A percentile compares a stretch with the other conserved stretches of the same genome.
Evolutionary conservation across 2,113 vertebrate genomes (phyloP).

Genomic region (Manacus vitellinus): DNA sequence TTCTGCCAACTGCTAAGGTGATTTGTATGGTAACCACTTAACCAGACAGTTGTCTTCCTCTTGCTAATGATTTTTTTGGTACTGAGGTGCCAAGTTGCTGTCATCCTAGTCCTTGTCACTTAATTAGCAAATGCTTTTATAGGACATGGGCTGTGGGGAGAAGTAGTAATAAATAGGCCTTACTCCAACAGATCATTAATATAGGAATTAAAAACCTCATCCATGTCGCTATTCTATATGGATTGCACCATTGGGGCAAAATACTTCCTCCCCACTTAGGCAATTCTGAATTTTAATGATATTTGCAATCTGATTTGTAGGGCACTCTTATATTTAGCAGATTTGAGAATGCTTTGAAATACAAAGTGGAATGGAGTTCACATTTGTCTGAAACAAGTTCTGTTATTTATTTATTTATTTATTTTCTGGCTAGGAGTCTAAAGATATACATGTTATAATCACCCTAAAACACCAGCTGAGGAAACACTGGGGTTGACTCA

Average conservation of each 20-base stretch:
- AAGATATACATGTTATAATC: background rate
- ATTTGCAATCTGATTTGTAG: background rate
- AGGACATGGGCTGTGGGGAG: background rate
- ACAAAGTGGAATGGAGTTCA: background rate
- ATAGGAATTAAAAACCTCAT: background rate
- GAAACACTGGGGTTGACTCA: background rate
- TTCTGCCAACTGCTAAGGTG: background rate
- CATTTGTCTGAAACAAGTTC: background rate
- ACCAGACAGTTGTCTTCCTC: background rate
- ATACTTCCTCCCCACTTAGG: background rate
- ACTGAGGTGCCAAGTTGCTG: background rate
- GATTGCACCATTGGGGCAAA: background rate
- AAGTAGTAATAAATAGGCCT: background rate
- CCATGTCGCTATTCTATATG: background rate
- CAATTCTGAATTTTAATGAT: background rate
- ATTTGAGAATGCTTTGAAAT: background rate
- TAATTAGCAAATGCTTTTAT: slow-evolving; percentile 36
- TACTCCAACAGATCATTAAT: background rate
- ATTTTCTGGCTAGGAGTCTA: background rate
- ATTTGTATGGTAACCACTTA: background rate
- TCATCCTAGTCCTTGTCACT: slow-evolving; percentile 27
- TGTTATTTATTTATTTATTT: background rate
- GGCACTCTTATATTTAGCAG: background rate
- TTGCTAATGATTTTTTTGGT: background rate
- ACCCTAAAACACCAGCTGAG: background rate